Evolutionary conservation across 2,113 vertebrate species (phyloP), one percentile per base, ranked within the genome.

Genomic region (Oreochromis aureus): DNA sequence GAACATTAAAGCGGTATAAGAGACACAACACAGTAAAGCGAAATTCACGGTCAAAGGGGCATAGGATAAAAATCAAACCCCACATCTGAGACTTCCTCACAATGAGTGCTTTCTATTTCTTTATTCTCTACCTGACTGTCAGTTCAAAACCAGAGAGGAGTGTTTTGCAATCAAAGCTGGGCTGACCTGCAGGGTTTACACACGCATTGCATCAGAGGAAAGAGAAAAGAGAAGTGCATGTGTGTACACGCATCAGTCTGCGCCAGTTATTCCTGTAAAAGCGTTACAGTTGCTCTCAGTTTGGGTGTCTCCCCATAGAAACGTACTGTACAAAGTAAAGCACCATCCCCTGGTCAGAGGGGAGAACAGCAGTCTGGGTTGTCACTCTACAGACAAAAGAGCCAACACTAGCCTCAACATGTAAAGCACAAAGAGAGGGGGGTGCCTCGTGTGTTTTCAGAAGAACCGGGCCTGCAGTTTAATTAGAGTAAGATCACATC

Each of bases 301-400:
- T 90, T 93, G 90, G 93, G 94, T 94, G 93, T 94, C 91, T 92
- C 88, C 88, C 90, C 83, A 78, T 27, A 85, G 66, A 86, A 79
- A 34, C 59, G 56, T 9, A 85, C 76, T 86, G 89, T 81, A 88
- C 84, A 84, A 2, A 58, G 88, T 87, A 18, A 87, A 89, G 93
- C 94, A 71, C 94, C 94, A 86, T 85, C 94, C 81, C 1, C 84
- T 93, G 94, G 94, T 81, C 92, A 89, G 83, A 89, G 86, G 63
- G 83, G 79, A 44, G 92, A 94, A 93, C 91, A 81, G 76, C 94
- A 94, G 94, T 95, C 95, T 96, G 92, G 93, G 80, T 66, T 92
- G 87, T 87, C 82, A 84, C 82, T 86, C 56, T 27, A 82, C 83
- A 93, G 89, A 95, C 91, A 94, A 96, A 78, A 95, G 89, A 85